Evolutionary conservation across 2,797 vertebrate species (phyloP).

Genomic region (Pseudocheirus occidentalis): DNA sequence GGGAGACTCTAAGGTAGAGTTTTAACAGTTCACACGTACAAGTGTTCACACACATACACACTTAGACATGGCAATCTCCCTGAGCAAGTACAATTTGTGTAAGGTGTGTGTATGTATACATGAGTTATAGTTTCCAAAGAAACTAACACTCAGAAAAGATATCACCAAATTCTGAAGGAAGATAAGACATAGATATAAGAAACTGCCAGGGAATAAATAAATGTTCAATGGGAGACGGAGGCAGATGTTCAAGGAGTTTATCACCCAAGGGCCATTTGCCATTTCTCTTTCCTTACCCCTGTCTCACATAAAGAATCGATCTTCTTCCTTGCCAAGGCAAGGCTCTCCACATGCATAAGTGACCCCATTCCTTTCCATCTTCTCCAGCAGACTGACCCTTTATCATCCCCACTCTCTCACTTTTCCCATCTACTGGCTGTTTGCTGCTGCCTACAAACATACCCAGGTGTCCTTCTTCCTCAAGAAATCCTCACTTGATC

Average conservation of each 20-base stretch:
- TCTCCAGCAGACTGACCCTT: neutral
- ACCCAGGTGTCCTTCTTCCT: neutral
- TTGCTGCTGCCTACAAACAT: neutral
- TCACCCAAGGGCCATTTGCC: neutral
- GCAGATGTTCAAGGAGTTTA: neutral
- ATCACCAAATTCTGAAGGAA: neutral
- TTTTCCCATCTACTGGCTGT: neutral
- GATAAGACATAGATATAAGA: neutral
- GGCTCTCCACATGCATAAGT: neutral
- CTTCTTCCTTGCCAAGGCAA: neutral
- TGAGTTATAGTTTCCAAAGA: neutral
- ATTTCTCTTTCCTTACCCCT: neutral
- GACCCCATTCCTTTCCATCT: neutral
- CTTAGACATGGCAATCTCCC: neutral
- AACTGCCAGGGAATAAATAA: neutral
- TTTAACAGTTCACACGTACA: neutral
- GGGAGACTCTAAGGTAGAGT: neutral
- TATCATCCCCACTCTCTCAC: neutral
- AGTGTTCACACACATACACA: neutral
- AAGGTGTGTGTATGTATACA: neutral
- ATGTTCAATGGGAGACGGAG: neutral
- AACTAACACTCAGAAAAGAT: neutral
- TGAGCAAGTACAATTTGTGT: neutral
- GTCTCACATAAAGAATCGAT: neutral
- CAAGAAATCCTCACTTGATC: neutral